A percentile compares a stretch with the other conserved stretches of the same genome.
Evolutionary conservation across 2,797 vertebrate genomes (phyloP).

Genomic region (Chaetodon trifasciatus): DNA sequence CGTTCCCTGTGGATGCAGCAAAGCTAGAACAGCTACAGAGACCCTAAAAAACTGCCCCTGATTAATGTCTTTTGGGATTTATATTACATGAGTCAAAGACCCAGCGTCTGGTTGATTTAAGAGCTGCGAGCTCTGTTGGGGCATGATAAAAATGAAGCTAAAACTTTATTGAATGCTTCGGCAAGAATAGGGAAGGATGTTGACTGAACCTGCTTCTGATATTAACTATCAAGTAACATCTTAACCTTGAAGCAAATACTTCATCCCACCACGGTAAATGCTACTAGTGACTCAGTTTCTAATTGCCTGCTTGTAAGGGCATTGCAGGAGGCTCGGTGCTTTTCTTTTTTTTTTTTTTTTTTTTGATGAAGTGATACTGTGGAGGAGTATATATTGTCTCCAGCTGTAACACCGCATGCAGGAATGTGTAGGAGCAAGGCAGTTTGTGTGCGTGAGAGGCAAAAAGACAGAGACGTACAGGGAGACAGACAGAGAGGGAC

Average conservation of each 20-base stretch:
- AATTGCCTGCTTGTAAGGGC: conserved; percentile 48
- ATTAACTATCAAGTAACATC: conserved; percentile 30
- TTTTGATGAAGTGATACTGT: conserved; percentile 57
- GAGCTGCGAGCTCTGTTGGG: conserved; percentile 20
- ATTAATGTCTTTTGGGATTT: conserved; percentile 61
- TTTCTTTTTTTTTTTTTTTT: background rate
- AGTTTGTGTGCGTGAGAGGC: conserved; percentile 17
- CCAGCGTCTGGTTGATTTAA: conserved; percentile 41
- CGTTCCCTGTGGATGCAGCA: conserved; percentile 23
- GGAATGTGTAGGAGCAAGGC: conserved; percentile 70
- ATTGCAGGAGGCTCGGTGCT: conserved; percentile 12
- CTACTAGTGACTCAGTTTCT: conserved; percentile 40
- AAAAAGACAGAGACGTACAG: conserved; percentile 26
- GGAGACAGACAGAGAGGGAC: conserved; percentile 33
- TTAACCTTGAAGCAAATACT: conserved; percentile 20
- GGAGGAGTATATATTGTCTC: conserved; percentile 68
- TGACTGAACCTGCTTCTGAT: conserved; percentile 25
- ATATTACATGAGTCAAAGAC: conserved; percentile 39
- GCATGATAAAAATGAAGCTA: conserved; percentile 24
- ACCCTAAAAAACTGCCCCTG: conserved; percentile 48
- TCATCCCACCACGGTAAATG: conserved; percentile 32
- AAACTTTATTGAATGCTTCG: conserved; percentile 27
- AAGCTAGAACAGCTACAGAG: conserved; percentile 40
- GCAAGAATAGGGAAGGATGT: conserved; percentile 22
- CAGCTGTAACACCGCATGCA: conserved; percentile 61